These are phyloP conservation scores for Chaetodon auriga DNA, from an alignment of 2,113 vertebrate genomes.

Conservation along the genomic window DNA sequence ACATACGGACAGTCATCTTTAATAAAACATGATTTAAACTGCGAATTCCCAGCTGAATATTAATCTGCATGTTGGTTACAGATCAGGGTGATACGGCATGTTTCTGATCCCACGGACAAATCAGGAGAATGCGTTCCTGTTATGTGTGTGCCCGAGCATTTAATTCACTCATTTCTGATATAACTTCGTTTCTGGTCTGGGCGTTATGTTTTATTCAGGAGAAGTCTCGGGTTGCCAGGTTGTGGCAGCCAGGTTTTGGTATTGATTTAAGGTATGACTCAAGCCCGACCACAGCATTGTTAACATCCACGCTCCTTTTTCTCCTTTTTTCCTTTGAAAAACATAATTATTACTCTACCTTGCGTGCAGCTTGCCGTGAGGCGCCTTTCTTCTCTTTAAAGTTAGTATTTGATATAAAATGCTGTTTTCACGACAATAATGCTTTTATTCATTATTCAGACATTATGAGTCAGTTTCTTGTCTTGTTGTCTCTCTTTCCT, in stretches of 20 bases:
- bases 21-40: constrained; percentile 67
- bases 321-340: background rate
- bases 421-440: no score
- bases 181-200: constrained; percentile 49
- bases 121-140: constrained; percentile 1
- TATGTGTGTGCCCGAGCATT: constrained; percentile 18
- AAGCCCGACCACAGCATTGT: constrained; percentile 24
- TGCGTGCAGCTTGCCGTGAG: background rate
- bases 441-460: background rate
- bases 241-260: constrained; percentile 31
- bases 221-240: constrained; percentile 57
- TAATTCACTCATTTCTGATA: constrained; percentile 34
- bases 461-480: background rate
- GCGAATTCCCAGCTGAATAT: constrained; percentile 53
- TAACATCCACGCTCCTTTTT: constrained; percentile 7
- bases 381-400: background rate
- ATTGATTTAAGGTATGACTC: constrained; percentile 54
- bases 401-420: background rate
- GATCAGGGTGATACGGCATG: constrained; percentile 12
- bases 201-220: constrained; percentile 78
- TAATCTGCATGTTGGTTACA: constrained; percentile 47
- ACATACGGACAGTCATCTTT: constrained; percentile 33
- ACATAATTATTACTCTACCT: background rate
- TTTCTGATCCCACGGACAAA: constrained; percentile 22
- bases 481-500: background rate